These are phyloP conservation scores for Penaeus chinensis DNA, from an alignment of 1,140 invertebrate species.

Conservation along the genomic window DNA sequence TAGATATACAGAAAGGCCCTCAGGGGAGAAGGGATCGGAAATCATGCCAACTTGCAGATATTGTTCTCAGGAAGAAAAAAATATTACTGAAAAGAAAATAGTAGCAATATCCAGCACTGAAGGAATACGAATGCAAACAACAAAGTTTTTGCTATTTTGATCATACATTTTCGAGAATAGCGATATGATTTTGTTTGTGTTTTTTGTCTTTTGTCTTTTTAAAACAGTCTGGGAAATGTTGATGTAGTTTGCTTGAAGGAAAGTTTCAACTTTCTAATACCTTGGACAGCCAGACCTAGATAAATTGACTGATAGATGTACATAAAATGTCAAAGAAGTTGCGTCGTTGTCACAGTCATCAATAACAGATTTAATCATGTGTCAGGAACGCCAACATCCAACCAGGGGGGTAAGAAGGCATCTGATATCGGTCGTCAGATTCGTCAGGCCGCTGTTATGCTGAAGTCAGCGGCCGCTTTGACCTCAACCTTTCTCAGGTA, in stretches of 20 bases:
- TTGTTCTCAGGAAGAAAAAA: too few relatives aligned
- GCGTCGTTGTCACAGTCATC: too few relatives aligned
- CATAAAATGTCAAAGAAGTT: neutral
- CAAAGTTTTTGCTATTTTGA: too few relatives aligned
- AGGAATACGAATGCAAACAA: too few relatives aligned
- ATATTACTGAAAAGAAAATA: too few relatives aligned
- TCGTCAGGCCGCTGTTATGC: conserved; percentile 51
- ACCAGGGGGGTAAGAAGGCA: conserved; percentile 31
- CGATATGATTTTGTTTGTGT: too few relatives aligned
- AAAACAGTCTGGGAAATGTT: neutral
- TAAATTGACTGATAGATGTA: neutral
- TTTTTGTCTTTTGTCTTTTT: too few relatives aligned
- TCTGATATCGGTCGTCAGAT: conserved; percentile 50
- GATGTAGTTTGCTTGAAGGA: neutral
- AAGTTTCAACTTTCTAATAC: neutral
- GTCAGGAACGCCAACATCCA: conserved; percentile 1
- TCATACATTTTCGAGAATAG: too few relatives aligned
- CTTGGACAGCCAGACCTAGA: neutral
- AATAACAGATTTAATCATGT: neutral
- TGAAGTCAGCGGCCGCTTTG: conserved; percentile 56
- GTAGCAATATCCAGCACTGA: too few relatives aligned
- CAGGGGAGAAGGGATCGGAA: neutral
- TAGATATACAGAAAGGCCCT: neutral
- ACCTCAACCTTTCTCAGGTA: conserved; percentile 44
- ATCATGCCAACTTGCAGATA: too few relatives aligned